A percentile compares a stretch with the other conserved stretches of the same genome.
phyloP scores from a whole-genome alignment of 2,888 invertebrate genomes.

The Suillia variegata region DNA sequence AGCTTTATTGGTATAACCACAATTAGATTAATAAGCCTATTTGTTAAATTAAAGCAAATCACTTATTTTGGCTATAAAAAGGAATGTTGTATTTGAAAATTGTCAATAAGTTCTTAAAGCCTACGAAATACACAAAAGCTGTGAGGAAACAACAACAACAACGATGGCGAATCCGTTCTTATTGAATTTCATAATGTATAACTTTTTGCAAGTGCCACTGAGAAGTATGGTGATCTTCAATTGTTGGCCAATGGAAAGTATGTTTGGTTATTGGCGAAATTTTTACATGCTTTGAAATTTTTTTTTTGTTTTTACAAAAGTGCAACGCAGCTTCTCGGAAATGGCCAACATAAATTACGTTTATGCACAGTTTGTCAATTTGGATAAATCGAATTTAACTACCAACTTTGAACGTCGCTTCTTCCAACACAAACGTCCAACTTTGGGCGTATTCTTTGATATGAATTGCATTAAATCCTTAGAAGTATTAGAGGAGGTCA shows the following conservation, averaged over 20 bases:
- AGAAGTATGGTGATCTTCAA: constrained; percentile 39
- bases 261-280: constrained; percentile 23
- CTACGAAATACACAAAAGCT: no score
- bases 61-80: no score
- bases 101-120: no score
- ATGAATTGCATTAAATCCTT: constrained; percentile 37
- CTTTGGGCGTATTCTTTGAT: constrained; percentile 46
- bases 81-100: no score
- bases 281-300: background rate
- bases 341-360: constrained; percentile 26
- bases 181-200: constrained; percentile 42
- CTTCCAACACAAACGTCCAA: constrained; percentile 34
- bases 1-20: no score
- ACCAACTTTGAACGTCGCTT: constrained; percentile 33
- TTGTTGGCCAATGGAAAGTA: constrained; percentile 43
- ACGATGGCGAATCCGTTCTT: constrained; percentile 37
- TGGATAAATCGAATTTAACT: constrained; percentile 23
- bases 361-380: constrained; percentile 38
- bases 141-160: no score
- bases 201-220: constrained; percentile 38
- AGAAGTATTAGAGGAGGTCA: constrained; percentile 33
- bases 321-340: constrained; percentile 30
- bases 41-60: no score
- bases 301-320: constrained; percentile 25
- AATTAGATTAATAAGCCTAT: no score